These are phyloP conservation scores for Podarcis muralis DNA, from an alignment of 2,113 vertebrate genomes.

Conservation along the genomic window DNA sequence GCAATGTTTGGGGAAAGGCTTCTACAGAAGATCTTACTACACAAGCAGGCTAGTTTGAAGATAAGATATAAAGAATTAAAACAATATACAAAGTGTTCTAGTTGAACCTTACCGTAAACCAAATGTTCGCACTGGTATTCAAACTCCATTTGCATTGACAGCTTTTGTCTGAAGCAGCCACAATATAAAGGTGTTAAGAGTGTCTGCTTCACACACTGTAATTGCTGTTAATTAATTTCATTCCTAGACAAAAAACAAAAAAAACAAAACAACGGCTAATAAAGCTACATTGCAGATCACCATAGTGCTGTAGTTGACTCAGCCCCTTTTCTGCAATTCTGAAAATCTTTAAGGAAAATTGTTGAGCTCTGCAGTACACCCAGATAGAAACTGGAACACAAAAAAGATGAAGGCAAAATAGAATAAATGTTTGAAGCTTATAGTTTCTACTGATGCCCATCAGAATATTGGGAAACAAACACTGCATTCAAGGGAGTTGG, in stretches of 20 bases:
- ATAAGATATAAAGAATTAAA: not conserved
- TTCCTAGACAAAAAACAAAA: not conserved
- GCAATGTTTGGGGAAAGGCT: no score
- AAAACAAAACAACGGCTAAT: not conserved
- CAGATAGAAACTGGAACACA: not conserved
- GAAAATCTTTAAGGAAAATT: not conserved
- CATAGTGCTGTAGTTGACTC: not conserved
- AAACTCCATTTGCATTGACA: constrained; percentile 2
- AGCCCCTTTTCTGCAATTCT: not conserved
- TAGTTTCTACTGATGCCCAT: not conserved
- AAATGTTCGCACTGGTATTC: not conserved
- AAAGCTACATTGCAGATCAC: not conserved
- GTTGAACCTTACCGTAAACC: not conserved
- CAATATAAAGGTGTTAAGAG: constrained; percentile 6
- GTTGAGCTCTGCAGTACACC: no score
- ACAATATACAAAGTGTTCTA: not conserved
- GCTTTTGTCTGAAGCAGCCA: constrained; percentile 2
- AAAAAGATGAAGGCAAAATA: not conserved
- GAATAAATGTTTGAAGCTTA: not conserved
- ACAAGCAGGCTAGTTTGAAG: not conserved
- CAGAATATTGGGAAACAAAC: not conserved
- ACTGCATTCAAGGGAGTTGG: not conserved
- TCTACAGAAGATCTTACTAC: no score
- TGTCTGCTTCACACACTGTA: constrained; percentile 1
- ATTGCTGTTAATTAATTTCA: constrained; percentile 33